Evolutionary conservation across 2,113 vertebrate species (phyloP), one percentile per base, ranked within the genome.

Genomic region (Mola mola): DNA sequence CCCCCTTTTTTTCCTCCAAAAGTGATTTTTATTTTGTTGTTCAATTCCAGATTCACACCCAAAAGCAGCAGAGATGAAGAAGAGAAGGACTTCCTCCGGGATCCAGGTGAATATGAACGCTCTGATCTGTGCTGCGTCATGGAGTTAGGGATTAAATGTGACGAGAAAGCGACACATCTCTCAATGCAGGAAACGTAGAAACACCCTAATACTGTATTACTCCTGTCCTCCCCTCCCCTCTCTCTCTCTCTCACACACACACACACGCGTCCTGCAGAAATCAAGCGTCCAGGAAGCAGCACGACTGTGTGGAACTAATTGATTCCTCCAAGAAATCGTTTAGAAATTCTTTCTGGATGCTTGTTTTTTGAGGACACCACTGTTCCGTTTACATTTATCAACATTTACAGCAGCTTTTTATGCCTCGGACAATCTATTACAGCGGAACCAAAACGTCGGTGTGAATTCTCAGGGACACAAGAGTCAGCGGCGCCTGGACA

Each of bases 71-170:
- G 38, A 50, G 4, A 46, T 16, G 52, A 74, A 50, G 43, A 66
- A 4, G 37, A n/a, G n/a, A n/a, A n/a, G n/a, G n/a, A 48, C 15
- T 12, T 0, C 10, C 31, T 51, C 53, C 47, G 29, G 10, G 48
- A 43, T 24, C 43, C 67, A 85, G 86, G 81, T 86, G 34, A 85
- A 56, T 55, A 78, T n/a, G n/a, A n/a, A n/a, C n/a, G n/a, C n/a
- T n/a, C n/a, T n/a, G n/a, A n/a, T n/a, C n/a, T n/a, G n/a, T n/a
- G n/a, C n/a, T n/a, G n/a, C n/a, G n/a, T n/a, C n/a, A n/a, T n/a
- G n/a, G n/a, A n/a, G n/a, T n/a, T n/a, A n/a, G n/a, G n/a, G n/a
- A n/a, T n/a, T n/a, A n/a, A n/a, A n/a, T n/a, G n/a, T n/a, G n/a
- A n/a, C n/a, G n/a, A n/a, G n/a, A n/a, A n/a, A n/a, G n/a, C n/a